Percentiles rank a stretch among this genome's conserved stretches.
Conservation (phyloP, 2,797 vertebrate species). For the Pipistrellus pygmaeus region DNA sequence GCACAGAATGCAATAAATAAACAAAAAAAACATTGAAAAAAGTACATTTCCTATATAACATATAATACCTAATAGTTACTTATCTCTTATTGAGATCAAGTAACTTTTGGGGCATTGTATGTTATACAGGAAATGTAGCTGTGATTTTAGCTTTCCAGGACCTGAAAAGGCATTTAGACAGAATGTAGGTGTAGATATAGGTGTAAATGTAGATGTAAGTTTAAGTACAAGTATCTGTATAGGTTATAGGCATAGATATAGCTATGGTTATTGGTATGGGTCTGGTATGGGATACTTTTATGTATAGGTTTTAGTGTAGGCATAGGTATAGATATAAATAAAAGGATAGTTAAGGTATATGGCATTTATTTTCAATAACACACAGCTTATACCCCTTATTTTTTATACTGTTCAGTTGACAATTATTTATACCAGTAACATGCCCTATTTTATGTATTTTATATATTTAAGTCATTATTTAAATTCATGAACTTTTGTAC, state of each 20-base stretch:
- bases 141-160: neutral
- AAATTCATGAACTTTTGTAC: slow-evolving; percentile 42
- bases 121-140: neutral
- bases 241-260: too few species aligned
- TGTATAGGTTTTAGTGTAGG: neutral
- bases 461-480: neutral
- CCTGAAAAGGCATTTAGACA: neutral
- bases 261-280: neutral
- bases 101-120: neutral
- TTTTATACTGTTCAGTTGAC: neutral
- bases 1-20: neutral
- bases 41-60: too few species aligned
- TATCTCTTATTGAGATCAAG: neutral
- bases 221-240: neutral
- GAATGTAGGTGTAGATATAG: neutral
- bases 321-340: neutral
- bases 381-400: neutral
- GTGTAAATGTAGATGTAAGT: neutral
- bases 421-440: neutral
- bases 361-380: slow-evolving; percentile 4
- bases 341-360: neutral
- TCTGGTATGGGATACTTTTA: neutral
- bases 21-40: neutral
- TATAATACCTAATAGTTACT: too few species aligned
- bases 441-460: neutral